phyloP scores from a whole-genome alignment of 1,140 invertebrate genomes.

The Calosoma granatense region DNA sequence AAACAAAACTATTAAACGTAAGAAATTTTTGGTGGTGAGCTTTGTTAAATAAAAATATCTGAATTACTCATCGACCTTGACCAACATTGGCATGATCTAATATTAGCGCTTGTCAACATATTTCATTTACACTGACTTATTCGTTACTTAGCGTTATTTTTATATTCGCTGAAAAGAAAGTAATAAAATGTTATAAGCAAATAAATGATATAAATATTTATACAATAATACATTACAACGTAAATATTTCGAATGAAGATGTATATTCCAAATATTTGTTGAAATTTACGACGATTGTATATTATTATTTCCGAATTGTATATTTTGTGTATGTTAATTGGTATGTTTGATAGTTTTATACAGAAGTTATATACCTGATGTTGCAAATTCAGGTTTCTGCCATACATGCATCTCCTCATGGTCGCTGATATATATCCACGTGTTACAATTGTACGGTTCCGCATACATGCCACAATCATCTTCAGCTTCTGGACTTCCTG shows the following conservation, averaged over 20 bases:
- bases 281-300: no score
- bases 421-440: conserved; percentile 69
- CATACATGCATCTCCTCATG: conserved; percentile 59
- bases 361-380: conserved; percentile 12
- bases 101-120: neutral
- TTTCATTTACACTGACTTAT: neutral
- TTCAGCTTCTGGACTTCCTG: conserved; percentile 52
- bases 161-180: no score
- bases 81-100: neutral
- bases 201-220: no score
- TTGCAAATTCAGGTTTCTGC: conserved; percentile 39
- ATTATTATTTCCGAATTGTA: no score
- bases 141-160: neutral
- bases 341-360: no score
- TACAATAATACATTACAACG: no score
- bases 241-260: no score
- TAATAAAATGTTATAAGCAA: no score
- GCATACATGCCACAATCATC: conserved; percentile 56
- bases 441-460: conserved; percentile 55
- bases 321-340: no score
- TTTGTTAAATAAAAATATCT: neutral
- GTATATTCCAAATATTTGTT: no score
- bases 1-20: neutral
- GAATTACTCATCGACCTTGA: neutral
- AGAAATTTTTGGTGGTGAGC: neutral